Evolutionary conservation across 2,888 invertebrate genomes (phyloP).

Genomic region (Drosophila merina): DNA sequence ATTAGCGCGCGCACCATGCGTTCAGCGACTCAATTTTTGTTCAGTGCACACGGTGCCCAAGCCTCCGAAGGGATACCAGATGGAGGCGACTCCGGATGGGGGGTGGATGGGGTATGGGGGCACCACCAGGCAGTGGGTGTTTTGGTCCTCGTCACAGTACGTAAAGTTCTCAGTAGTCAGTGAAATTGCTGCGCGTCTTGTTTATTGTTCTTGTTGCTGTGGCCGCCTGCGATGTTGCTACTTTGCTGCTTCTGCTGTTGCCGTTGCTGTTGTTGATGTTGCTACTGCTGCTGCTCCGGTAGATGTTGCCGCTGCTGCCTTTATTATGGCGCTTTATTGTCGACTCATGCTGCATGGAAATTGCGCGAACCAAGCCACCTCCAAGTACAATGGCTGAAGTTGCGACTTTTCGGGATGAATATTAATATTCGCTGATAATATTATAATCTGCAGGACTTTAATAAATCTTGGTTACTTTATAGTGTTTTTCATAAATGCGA

Average conservation of each 20-base stretch:
- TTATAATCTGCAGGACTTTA: background rate
- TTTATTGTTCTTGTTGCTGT: constrained; percentile 63
- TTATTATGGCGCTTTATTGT: constrained; percentile 65
- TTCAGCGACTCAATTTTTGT: constrained; percentile 25
- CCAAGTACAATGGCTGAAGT: background rate
- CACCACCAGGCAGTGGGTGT: constrained; percentile 1
- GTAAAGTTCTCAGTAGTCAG: constrained; percentile 79
- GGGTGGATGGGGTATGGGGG: background rate
- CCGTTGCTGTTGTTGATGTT: constrained; percentile 2
- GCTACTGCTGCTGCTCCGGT: constrained; percentile 10
- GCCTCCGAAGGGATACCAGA: constrained; percentile 2
- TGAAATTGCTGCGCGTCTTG: constrained; percentile 74
- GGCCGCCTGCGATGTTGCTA: constrained; percentile 8
- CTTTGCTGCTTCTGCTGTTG: constrained; percentile 6
- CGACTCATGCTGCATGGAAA: constrained; percentile 61
- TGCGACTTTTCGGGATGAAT: constrained; percentile 2
- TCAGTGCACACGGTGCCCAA: constrained; percentile 32
- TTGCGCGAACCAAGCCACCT: constrained; percentile 52
- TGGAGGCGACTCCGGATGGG: background rate
- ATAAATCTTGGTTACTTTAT: background rate
- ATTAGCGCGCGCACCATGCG: constrained; percentile 46
- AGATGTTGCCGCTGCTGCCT: constrained; percentile 46
- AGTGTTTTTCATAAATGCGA: background rate
- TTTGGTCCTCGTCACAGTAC: constrained; percentile 67
- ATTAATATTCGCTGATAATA: constrained; percentile 2